These are phyloP conservation scores for Psococerastis gibbosa DNA, from an alignment of 2,888 invertebrate species.

Conservation along the genomic window DNA sequence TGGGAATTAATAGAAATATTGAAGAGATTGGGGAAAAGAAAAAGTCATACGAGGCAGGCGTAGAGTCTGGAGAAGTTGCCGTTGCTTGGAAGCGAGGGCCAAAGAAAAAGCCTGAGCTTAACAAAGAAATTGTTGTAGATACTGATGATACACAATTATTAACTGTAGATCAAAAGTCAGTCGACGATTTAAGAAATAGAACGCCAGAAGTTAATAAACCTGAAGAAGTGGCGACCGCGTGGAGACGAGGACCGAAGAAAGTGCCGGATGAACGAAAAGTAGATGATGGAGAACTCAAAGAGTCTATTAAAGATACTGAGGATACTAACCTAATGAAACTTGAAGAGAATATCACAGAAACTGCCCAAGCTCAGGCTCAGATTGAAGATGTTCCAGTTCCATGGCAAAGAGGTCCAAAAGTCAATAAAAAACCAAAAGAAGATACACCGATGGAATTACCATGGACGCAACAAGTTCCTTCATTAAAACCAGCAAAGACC, in stretches of 20 bases:
- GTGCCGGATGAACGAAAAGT: constrained; percentile 20
- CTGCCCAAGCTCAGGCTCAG: neutral
- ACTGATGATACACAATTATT: constrained; percentile 12
- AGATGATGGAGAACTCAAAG: constrained; percentile 14
- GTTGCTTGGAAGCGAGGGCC: constrained; percentile 10
- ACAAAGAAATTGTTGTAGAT: constrained; percentile 10
- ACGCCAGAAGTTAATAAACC: constrained; percentile 15
- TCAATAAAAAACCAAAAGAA: constrained; percentile 1
- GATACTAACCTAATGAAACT: constrained; percentile 12
- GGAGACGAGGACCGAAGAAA: constrained; percentile 25
- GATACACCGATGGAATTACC: neutral
- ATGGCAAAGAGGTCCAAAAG: constrained; percentile 20
- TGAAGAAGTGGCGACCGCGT: constrained; percentile 12
- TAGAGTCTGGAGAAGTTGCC: constrained; percentile 13
- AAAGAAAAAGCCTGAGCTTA: constrained; percentile 16
- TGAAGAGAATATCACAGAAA: constrained; percentile 14
- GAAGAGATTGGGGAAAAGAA: constrained; percentile 10
- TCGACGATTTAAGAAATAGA: too few relatives aligned
- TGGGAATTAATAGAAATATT: neutral
- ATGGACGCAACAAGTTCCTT: too few relatives aligned
- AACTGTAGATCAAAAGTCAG: constrained; percentile 4
- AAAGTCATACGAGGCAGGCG: constrained; percentile 13
- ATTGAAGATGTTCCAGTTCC: constrained; percentile 20
- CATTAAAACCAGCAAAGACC: neutral
- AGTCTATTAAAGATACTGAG: constrained; percentile 12